Conservation (phyloP, 1,140 invertebrate genomes). For the Brachionus plicatilis region DNA sequence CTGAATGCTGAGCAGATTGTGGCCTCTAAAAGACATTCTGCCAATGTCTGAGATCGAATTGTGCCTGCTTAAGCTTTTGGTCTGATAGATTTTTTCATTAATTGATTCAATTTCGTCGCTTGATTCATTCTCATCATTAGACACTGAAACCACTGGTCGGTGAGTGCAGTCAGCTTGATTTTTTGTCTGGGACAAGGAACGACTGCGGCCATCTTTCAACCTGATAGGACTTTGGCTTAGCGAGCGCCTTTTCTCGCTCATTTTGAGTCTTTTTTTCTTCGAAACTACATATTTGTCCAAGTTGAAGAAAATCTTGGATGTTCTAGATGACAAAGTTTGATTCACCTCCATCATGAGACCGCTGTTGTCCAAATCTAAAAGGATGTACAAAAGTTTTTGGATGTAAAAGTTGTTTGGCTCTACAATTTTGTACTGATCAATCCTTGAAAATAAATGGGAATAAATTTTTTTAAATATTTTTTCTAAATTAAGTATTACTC, state of each 20-base stretch:
- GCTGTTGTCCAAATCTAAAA: neutral
- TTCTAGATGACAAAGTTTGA: neutral
- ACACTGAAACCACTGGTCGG: neutral
- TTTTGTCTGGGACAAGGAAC: neutral
- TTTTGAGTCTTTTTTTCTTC: neutral
- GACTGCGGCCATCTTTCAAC: neutral
- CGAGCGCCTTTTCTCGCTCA: neutral
- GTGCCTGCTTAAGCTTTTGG: neutral
- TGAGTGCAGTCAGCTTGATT: no score
- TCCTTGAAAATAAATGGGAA: neutral
- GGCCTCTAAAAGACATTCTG: neutral
- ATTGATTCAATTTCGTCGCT: neutral
- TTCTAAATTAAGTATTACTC: neutral
- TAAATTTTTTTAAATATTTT: neutral
- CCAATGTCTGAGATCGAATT: slow-evolving; percentile 8
- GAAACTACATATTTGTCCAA: neutral
- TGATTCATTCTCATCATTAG: neutral
- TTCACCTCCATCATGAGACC: slow-evolving; percentile 9
- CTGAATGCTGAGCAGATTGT: neutral
- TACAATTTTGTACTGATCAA: neutral
- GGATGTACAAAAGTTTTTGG: neutral
- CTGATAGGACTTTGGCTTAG: neutral
- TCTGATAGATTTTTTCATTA: slow-evolving; percentile 11
- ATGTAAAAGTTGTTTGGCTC: neutral
- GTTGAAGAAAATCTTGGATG: neutral